These are phyloP conservation scores for Sarcophaga bullata DNA, from an alignment of 1,140 invertebrate species.

Conservation along the genomic window DNA sequence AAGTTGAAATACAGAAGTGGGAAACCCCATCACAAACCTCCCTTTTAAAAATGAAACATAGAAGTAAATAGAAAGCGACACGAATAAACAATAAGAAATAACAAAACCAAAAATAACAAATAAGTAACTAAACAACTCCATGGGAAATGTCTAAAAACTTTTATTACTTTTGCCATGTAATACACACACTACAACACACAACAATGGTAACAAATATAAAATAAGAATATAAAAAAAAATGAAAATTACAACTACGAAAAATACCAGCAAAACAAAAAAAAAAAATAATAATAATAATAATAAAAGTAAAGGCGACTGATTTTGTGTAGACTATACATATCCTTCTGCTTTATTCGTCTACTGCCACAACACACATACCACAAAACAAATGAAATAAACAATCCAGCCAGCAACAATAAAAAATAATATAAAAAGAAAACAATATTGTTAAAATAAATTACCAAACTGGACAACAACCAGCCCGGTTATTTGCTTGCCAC, in stretches of 20 bases:
- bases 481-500: not conserved
- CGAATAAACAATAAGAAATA: not conserved
- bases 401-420: conserved; percentile 7
- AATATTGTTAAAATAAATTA: conserved; percentile 38
- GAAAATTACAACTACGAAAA: not conserved
- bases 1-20: not conserved
- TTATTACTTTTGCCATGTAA: conserved; percentile 36
- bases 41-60: not conserved
- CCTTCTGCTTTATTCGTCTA: not conserved
- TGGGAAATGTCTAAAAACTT: conserved; percentile 39
- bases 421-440: not conserved
- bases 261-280: not conserved
- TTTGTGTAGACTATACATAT: not conserved
- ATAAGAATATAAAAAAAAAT: no score
- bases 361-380: not conserved
- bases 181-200: conserved; percentile 11
- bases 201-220: no score
- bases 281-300: no score
- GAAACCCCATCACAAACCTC: conserved; percentile 30
- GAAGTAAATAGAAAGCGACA: not conserved
- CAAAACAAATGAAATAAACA: conserved; percentile 31
- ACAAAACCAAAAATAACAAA: conserved; percentile 22
- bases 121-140: conserved; percentile 28
- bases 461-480: conserved; percentile 29
- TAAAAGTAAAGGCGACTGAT: not conserved